Evolutionary conservation across 2,113 vertebrate genomes (phyloP).

Genomic region (Athene cunicularia): DNA sequence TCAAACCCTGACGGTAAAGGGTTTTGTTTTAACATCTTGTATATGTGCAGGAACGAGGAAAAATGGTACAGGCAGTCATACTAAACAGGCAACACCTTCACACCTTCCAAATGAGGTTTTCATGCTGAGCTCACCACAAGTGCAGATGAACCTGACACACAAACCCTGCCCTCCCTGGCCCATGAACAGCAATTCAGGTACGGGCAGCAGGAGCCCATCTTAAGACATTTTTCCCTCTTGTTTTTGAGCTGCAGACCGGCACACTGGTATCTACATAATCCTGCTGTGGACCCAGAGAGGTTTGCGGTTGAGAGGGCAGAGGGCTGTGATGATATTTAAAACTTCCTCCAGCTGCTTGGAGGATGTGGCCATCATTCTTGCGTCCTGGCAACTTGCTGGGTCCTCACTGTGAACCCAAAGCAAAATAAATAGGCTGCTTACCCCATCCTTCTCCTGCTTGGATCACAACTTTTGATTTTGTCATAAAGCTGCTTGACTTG

Average conservation of each 20-base stretch:
- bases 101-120: background rate
- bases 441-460: conserved; percentile 4
- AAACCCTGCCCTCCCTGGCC: background rate
- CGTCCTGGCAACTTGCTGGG: background rate
- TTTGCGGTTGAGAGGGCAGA: background rate
- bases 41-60: background rate
- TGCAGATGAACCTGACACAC: background rate
- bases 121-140: background rate
- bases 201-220: background rate
- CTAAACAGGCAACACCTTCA: background rate
- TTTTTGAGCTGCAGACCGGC: background rate
- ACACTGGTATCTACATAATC: background rate
- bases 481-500: conserved; percentile 65
- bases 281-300: background rate
- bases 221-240: background rate
- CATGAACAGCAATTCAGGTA: background rate
- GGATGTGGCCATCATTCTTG: background rate
- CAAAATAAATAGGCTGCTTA: conserved; percentile 24
- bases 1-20: background rate
- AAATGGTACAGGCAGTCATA: background rate
- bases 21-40: background rate
- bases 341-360: background rate
- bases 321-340: background rate
- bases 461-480: conserved; percentile 67
- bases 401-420: background rate